Conservation (phyloP, 1,140 invertebrate species). For the Melipona quadrifasciata region DNA sequence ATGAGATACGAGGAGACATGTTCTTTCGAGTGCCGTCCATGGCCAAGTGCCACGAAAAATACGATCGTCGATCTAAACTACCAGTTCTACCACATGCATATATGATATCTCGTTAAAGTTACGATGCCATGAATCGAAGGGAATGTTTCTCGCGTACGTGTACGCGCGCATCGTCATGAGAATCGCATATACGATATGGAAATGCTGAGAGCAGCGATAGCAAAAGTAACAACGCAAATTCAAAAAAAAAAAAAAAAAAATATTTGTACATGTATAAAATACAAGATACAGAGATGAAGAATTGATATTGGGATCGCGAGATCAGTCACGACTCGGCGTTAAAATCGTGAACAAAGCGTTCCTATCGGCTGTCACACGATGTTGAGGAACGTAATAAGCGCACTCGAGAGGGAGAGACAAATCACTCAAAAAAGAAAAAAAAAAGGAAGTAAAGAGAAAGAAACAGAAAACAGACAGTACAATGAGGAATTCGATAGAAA, state of each 20-base stretch:
- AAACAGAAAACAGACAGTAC: background rate
- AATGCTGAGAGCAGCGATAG: conserved; percentile 1
- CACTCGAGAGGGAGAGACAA: background rate
- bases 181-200: background rate
- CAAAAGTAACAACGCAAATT: conserved; percentile 11
- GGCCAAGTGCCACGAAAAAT: background rate
- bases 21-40: background rate
- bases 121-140: background rate
- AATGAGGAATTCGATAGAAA: background rate
- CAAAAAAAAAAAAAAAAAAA: background rate
- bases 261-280: background rate
- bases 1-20: background rate
- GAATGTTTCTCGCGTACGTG: background rate
- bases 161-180: background rate
- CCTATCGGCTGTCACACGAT: conserved; percentile 11
- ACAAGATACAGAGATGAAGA: background rate
- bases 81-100: conserved; percentile 31
- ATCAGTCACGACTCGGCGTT: conserved; percentile 1
- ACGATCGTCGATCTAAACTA: conserved; percentile 21
- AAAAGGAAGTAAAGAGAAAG: background rate
- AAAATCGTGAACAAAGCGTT: conserved; percentile 20
- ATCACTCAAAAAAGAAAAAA: background rate
- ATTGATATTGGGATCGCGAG: background rate
- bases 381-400: conserved; percentile 1
- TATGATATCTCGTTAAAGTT: conserved; percentile 10